Conservation (phyloP, 1,140 invertebrate genomes). For the Drosophila aff. region DNA sequence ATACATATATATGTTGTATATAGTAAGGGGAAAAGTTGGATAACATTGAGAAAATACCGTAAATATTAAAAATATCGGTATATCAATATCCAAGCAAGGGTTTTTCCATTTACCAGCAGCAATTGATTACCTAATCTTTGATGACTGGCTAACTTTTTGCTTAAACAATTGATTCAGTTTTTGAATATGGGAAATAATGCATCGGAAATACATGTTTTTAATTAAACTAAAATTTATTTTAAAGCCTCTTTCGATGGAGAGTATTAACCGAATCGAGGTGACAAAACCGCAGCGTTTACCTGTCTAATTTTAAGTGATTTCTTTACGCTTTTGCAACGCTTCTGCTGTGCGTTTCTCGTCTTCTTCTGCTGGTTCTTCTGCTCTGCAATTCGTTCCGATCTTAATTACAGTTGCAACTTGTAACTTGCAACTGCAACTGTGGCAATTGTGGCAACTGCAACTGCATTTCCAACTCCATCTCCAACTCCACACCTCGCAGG, state of each 20-base stretch:
- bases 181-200: neutral
- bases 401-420: constrained; percentile 67
- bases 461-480: constrained; percentile 18
- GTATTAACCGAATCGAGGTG: constrained; percentile 6
- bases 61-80: no score
- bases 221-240: neutral
- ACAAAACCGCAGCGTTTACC: constrained; percentile 1
- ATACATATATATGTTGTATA: no score
- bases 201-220: neutral
- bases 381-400: constrained; percentile 67
- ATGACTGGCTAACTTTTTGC: neutral
- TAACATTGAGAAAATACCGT: no score
- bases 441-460: constrained; percentile 11
- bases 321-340: constrained; percentile 67
- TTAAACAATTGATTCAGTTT: neutral
- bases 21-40: no score
- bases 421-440: constrained; percentile 21
- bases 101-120: no score
- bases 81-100: no score
- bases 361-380: constrained; percentile 5
- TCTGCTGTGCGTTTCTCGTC: constrained; percentile 15
- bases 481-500: constrained; percentile 30
- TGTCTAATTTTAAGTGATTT: constrained; percentile 68
- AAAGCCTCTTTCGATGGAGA: neutral
- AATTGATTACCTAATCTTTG: neutral